Percentiles rank a stretch among this genome's conserved stretches.
These are phyloP conservation scores for Siniperca chuatsi DNA, from an alignment of 2,113 vertebrate genomes.

Conservation along the genomic window DNA sequence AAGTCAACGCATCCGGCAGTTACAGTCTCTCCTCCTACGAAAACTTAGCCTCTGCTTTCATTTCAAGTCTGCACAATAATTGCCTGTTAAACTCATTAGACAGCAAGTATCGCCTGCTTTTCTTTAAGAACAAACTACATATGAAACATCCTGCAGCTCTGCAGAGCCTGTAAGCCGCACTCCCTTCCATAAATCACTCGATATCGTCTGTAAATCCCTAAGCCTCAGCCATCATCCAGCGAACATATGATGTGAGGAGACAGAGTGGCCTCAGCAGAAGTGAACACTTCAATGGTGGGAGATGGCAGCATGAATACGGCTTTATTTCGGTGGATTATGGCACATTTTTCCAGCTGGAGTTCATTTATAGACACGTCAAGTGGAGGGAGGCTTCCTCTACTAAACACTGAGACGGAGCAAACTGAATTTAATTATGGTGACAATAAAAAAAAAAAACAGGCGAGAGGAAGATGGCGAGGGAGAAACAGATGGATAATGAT, in stretches of 20 bases:
- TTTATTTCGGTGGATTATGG: slow-evolving; percentile 43
- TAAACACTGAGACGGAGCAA: slow-evolving; percentile 16
- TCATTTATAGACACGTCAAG: slow-evolving; percentile 40
- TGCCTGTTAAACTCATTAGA: slow-evolving; percentile 32
- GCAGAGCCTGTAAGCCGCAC: background rate
- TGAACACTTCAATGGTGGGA: background rate
- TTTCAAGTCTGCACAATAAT: background rate
- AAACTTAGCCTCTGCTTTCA: background rate
- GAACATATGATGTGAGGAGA: slow-evolving; percentile 24
- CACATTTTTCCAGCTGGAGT: slow-evolving; percentile 59
- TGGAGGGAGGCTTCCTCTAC: slow-evolving; percentile 26
- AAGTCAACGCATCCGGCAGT: slow-evolving; percentile 4
- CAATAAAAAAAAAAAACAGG: slow-evolving; percentile 13
- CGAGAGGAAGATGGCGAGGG: background rate
- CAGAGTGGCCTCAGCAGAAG: slow-evolving; percentile 6
- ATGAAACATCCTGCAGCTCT: background rate
- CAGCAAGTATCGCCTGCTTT: background rate
- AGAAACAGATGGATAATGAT: slow-evolving; percentile 36
- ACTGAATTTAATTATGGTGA: slow-evolving; percentile 16
- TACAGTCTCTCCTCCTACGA: background rate
- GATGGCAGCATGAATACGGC: background rate
- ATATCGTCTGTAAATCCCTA: slow-evolving; percentile 44
- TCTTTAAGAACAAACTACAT: background rate
- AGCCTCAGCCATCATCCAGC: slow-evolving; percentile 35
- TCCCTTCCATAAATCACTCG: slow-evolving; percentile 39